Percentiles rank a stretch among this genome's conserved stretches.
Evolutionary conservation across 2,797 vertebrate genomes (phyloP).

Genomic region (Syngnathus rostellatus): DNA sequence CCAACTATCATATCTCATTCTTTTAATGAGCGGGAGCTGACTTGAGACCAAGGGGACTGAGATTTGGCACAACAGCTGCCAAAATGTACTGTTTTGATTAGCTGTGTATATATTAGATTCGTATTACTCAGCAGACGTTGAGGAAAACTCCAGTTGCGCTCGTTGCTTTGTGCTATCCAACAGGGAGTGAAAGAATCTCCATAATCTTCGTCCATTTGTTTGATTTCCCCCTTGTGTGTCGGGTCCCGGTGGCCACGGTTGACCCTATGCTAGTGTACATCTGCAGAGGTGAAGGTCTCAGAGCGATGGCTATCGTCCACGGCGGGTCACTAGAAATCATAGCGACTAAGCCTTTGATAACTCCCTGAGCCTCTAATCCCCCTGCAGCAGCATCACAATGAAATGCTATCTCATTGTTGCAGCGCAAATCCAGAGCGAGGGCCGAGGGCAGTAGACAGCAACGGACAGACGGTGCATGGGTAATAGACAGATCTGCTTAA

Average conservation of each 20-base stretch:
- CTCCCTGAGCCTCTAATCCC: constrained; percentile 71
- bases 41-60: constrained; percentile 34
- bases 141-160: constrained; percentile 11
- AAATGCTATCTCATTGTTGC: constrained; percentile 68
- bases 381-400: constrained; percentile 54
- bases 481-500: neutral
- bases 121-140: constrained; percentile 26
- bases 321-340: constrained; percentile 53
- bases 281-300: constrained; percentile 32
- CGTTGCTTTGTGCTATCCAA: neutral
- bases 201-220: constrained; percentile 10
- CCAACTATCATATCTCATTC: constrained; percentile 16
- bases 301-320: constrained; percentile 44
- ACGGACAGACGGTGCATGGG: constrained; percentile 11
- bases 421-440: constrained; percentile 27
- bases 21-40: constrained; percentile 29
- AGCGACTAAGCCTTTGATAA: constrained; percentile 70
- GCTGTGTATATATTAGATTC: constrained; percentile 13
- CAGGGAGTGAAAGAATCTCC: constrained; percentile 1
- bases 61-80: constrained; percentile 33
- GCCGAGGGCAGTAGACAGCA: constrained; percentile 29
- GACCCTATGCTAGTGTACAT: constrained; percentile 16
- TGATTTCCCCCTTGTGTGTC: constrained; percentile 9
- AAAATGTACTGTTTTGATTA: constrained; percentile 45
- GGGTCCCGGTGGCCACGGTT: constrained; percentile 16